Conservation (phyloP, 2,888 invertebrate genomes). For the Tipula confusa region DNA sequence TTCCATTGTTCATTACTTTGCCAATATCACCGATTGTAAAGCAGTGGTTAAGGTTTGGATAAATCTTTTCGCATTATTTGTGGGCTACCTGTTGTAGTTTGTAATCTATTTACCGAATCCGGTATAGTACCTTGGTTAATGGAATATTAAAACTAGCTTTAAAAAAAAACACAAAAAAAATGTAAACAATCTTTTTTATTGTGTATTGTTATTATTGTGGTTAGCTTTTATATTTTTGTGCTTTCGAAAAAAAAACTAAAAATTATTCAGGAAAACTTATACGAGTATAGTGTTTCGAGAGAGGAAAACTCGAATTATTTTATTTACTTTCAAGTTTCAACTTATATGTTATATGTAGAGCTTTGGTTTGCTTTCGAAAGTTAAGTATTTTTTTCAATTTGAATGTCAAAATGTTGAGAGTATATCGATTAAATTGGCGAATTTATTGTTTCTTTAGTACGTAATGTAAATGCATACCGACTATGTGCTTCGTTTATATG, state of each 20-base stretch:
- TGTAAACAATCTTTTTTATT: neutral
- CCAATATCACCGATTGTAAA: too few species aligned
- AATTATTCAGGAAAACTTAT: neutral
- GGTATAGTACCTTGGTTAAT: neutral
- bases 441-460: neutral
- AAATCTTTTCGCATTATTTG: too few species aligned
- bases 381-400: neutral
- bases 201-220: neutral
- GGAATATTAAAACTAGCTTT: neutral
- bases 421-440: neutral
- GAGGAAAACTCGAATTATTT: neutral
- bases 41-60: too few species aligned
- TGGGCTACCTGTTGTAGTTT: too few species aligned
- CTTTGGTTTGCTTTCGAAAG: neutral
- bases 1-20: too few species aligned
- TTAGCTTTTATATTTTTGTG: neutral
- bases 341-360: neutral
- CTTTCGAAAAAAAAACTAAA: neutral
- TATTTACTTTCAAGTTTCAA: neutral
- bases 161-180: neutral
- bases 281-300: neutral
- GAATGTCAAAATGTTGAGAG: neutral
- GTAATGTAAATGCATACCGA: too few species aligned
- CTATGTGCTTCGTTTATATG: too few species aligned
- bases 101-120: neutral